Evolutionary conservation across 2,888 invertebrate genomes (phyloP).

Genomic region (Ochlodes sylvanus): DNA sequence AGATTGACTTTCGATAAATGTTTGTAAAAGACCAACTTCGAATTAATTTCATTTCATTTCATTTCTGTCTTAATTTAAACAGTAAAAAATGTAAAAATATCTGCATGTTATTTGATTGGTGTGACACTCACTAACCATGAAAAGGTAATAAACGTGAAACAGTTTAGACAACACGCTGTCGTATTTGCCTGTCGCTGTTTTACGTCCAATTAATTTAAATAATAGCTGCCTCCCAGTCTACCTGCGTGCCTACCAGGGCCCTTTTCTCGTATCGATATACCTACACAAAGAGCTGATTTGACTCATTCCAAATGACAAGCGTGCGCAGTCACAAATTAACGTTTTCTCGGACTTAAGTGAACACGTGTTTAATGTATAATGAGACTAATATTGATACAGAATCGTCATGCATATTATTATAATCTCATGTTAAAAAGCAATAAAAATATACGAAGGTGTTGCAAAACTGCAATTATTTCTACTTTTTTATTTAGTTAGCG

Average conservation of each 20-base stretch:
- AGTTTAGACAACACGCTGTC: conserved; percentile 68
- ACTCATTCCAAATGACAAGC: conserved; percentile 36
- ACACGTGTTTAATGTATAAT: conserved; percentile 1
- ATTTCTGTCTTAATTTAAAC: neutral
- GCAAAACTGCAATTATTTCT: neutral
- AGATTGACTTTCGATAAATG: no score
- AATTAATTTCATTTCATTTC: no score
- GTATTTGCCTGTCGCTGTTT: conserved; percentile 69
- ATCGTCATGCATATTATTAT: neutral
- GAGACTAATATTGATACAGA: conserved; percentile 10
- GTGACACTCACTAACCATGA: conserved; percentile 2
- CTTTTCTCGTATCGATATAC: conserved; percentile 39
- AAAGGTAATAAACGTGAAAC: conserved; percentile 54
- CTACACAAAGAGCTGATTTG: conserved; percentile 36
- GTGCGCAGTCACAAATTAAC: conserved; percentile 26
- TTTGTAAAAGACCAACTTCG: no score
- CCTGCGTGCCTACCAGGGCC: conserved; percentile 56
- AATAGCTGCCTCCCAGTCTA: conserved; percentile 76
- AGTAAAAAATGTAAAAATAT: neutral
- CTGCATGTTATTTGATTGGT: conserved; percentile 5
- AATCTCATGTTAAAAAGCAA: neutral
- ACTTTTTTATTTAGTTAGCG: no score
- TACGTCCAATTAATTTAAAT: conserved; percentile 83
- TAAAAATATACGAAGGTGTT: neutral
- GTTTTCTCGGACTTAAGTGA: conserved; percentile 23